Evolutionary conservation across 2,888 invertebrate genomes (phyloP).

Genomic region (Cylindroiulus punctatus): DNA sequence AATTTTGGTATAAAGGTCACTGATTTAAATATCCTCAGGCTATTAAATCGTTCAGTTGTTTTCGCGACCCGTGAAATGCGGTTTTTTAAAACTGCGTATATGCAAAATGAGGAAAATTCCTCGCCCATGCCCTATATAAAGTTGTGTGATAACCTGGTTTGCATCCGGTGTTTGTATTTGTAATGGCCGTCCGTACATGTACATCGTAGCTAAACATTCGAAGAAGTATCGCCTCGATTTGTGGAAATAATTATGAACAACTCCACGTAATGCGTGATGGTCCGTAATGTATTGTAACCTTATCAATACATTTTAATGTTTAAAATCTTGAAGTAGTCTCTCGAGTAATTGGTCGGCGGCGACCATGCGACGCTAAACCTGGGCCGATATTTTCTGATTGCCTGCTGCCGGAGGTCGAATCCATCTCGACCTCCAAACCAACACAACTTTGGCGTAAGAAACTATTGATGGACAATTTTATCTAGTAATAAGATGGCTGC

Average conservation of each 20-base stretch:
- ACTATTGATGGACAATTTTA: constrained; percentile 28
- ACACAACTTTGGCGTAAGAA: neutral
- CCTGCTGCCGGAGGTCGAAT: no score
- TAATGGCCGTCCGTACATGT: neutral
- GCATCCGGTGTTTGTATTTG: constrained; percentile 40
- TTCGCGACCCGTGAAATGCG: no score
- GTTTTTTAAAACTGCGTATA: no score
- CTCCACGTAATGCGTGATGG: neutral
- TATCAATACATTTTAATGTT: neutral
- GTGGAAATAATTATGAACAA: neutral
- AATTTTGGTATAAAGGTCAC: neutral
- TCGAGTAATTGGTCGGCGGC: neutral
- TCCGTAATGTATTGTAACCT: neutral
- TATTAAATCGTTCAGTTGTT: no score
- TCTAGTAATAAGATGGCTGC: constrained; percentile 48
- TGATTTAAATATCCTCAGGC: no score
- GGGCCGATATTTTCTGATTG: no score
- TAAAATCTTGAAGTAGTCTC: neutral
- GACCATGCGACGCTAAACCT: neutral
- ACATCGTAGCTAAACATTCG: neutral
- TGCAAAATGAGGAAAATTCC: no score
- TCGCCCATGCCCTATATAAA: no score
- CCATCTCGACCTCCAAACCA: no score
- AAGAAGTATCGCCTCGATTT: neutral
- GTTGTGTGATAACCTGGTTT: no score